Conservation (phyloP, 92 coral and sea anemone species). For the Parazoanthus darwini region DNA sequence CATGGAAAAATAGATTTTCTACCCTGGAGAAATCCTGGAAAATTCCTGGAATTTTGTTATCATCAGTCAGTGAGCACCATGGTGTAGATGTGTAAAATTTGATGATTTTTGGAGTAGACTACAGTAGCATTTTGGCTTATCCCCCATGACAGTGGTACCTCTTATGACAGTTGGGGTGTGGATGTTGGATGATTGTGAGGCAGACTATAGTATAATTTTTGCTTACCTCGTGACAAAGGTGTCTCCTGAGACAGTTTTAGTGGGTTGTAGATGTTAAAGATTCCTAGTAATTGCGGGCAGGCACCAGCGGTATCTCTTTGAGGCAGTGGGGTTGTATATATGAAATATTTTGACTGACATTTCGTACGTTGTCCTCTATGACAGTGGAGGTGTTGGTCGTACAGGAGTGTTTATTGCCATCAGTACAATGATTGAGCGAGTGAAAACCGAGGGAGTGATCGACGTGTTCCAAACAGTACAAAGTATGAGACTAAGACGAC, state of each 20-base stretch:
- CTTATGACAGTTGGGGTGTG: neutral
- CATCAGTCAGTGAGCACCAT: too few relatives aligned
- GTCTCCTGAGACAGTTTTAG: neutral
- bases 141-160: neutral
- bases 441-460: slow-evolving; percentile 91
- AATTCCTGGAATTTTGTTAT: too few relatives aligned
- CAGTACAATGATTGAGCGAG: slow-evolving; percentile 84
- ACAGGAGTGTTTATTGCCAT: slow-evolving; percentile 90
- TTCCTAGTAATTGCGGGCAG: too few relatives aligned
- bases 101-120: neutral
- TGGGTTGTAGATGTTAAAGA: too few relatives aligned
- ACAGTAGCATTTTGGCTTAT: neutral
- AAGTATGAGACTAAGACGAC: slow-evolving; percentile 83
- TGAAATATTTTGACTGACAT: neutral
- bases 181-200: neutral
- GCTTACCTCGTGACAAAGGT: neutral
- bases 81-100: neutral
- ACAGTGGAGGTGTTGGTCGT: slow-evolving; percentile 96
- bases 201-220: neutral
- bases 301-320: neutral
- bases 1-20: too few relatives aligned
- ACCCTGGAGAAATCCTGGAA: too few relatives aligned
- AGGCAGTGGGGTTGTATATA: too few relatives aligned
- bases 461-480: slow-evolving; percentile 98
- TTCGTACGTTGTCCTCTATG: neutral